Percentiles rank a stretch among this genome's conserved stretches.
Conservation (phyloP, 2,797 vertebrate species). For the Anolis apletophallus region DNA sequence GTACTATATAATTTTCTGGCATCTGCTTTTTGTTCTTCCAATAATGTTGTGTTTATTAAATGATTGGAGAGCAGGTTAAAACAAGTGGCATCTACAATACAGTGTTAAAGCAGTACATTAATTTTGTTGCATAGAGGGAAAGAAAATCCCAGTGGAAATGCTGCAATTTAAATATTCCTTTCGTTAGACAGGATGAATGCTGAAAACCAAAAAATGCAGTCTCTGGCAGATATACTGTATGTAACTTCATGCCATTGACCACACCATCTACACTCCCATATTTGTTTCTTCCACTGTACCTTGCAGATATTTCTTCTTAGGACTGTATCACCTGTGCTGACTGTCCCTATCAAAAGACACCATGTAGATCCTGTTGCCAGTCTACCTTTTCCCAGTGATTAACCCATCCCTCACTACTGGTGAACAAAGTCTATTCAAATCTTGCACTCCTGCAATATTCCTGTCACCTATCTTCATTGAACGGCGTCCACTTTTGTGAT, state of each 20-base stretch:
- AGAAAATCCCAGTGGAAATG: not conserved
- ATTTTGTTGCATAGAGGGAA: not conserved
- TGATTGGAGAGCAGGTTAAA: not conserved
- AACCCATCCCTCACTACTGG: too few relatives aligned
- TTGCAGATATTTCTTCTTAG: not conserved
- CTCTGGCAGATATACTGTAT: not conserved
- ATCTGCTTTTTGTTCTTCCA: not conserved
- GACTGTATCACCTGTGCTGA: too few relatives aligned
- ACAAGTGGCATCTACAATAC: not conserved
- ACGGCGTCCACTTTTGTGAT: too few relatives aligned
- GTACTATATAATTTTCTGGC: not conserved
- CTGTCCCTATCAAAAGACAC: too few relatives aligned
- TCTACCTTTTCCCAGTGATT: too few relatives aligned
- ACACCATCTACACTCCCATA: not conserved
- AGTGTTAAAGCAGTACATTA: not conserved
- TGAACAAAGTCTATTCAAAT: too few relatives aligned
- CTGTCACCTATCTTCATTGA: too few relatives aligned
- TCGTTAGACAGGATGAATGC: not conserved
- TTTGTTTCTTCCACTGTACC: too few relatives aligned
- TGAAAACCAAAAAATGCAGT: not conserved
- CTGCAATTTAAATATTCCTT: not conserved
- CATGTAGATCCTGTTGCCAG: too few relatives aligned
- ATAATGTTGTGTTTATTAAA: conserved; percentile 3
- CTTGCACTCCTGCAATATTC: too few relatives aligned
- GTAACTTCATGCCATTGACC: not conserved